Evolutionary conservation across 2,888 invertebrate species (phyloP).

Genomic region (Bembecia ichneumoniformis): DNA sequence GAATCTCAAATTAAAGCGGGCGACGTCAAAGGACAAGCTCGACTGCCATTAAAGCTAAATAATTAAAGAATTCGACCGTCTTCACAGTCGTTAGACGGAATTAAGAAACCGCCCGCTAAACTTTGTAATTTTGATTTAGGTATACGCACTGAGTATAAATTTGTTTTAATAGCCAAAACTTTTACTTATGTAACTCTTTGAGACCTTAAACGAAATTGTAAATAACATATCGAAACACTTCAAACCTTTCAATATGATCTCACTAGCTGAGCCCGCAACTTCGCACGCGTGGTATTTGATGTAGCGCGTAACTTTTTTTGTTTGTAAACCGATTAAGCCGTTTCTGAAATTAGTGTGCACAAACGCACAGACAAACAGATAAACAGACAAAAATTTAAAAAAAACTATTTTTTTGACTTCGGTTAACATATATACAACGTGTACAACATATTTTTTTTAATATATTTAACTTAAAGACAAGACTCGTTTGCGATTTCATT

Average conservation of each 20-base stretch:
- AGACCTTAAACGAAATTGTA: background rate
- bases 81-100: slow-evolving; percentile 58
- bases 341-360: no score
- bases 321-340: no score
- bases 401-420: no score
- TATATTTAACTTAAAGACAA: no score
- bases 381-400: no score
- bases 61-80: slow-evolving; percentile 70
- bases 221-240: background rate
- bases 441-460: no score
- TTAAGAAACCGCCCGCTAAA: slow-evolving; percentile 53
- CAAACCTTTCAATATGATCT: background rate
- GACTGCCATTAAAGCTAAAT: slow-evolving; percentile 69
- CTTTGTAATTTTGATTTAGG: slow-evolving; percentile 55
- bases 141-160: slow-evolving; percentile 1
- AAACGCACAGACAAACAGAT: no score
- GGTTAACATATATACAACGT: no score
- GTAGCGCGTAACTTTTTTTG: no score
- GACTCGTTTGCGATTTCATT: no score
- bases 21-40: slow-evolving; percentile 68
- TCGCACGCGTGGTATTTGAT: no score
- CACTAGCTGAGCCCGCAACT: no score
- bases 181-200: background rate
- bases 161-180: background rate
- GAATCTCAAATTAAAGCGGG: slow-evolving; percentile 67